Conservation (phyloP, 2,797 vertebrate genomes). For the Hippoglossus hippoglossus region DNA sequence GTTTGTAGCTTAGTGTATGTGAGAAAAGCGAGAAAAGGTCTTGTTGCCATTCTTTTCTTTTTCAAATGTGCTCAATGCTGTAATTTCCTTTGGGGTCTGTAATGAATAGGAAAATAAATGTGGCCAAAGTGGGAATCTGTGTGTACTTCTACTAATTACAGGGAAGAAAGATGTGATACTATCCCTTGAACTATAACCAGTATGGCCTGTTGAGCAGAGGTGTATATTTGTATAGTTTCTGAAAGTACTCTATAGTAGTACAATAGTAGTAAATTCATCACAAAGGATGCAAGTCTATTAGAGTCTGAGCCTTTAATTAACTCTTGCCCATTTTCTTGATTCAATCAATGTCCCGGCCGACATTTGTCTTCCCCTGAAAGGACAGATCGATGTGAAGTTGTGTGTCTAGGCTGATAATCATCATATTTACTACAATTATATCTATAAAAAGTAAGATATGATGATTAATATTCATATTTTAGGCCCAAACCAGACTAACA, state of each 20-base stretch:
- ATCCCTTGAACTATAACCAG: not conserved
- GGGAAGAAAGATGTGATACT: not conserved
- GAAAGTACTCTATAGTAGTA: no score
- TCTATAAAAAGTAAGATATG: slow-evolving; percentile 5
- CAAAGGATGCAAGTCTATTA: slow-evolving; percentile 23
- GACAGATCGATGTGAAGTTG: not conserved
- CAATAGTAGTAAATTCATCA: slow-evolving; percentile 29
- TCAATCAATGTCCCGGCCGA: slow-evolving; percentile 12
- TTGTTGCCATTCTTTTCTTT: no score
- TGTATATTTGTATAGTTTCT: slow-evolving; percentile 20
- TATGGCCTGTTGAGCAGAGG: not conserved
- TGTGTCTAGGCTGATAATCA: not conserved
- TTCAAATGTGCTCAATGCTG: not conserved
- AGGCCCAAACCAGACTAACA: not conserved
- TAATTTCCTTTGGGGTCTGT: not conserved
- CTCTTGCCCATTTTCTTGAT: slow-evolving; percentile 29
- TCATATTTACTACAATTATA: not conserved
- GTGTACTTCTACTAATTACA: slow-evolving; percentile 13
- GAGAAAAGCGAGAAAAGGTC: no score
- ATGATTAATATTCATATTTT: slow-evolving; percentile 5
- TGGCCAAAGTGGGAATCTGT: not conserved
- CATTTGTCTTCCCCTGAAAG: slow-evolving; percentile 30
- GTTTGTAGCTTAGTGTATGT: not conserved
- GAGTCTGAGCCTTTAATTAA: slow-evolving; percentile 53
- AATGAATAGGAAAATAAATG: not conserved